These are phyloP conservation scores for Leptoteleia sp. DNA, from an alignment of 1,140 invertebrate species.

Conservation along the genomic window DNA sequence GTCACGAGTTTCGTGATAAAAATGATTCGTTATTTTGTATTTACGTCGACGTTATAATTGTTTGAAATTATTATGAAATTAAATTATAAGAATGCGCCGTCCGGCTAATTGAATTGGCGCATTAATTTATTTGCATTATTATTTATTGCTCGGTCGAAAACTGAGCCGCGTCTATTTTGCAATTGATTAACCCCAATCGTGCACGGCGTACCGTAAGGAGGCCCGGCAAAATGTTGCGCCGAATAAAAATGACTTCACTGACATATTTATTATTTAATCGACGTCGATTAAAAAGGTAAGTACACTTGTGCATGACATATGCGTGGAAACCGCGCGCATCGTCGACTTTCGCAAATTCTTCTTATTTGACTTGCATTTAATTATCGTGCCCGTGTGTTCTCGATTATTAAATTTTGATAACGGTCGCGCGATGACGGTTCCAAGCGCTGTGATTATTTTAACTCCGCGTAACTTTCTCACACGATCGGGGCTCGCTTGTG, in stretches of 20 bases:
- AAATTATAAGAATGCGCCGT: no score
- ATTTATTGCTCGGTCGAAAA: no score
- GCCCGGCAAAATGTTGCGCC: no score
- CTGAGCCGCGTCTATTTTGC: no score
- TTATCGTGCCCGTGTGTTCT: slow-evolving; percentile 35
- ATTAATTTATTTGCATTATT: no score
- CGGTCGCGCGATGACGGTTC: slow-evolving; percentile 17
- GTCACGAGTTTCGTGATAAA: no score
- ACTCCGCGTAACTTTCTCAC: slow-evolving; percentile 43
- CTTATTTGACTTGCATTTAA: slow-evolving; percentile 42
- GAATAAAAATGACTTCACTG: slow-evolving; percentile 5
- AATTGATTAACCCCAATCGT: no score
- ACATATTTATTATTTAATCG: slow-evolving; percentile 53
- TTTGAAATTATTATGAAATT: no score
- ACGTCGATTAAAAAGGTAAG: slow-evolving; percentile 19
- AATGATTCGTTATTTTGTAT: no score
- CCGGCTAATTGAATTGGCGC: no score
- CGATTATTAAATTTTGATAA: slow-evolving; percentile 55
- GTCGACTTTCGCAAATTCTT: slow-evolving; percentile 44
- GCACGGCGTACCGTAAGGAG: no score
- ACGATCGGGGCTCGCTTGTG: slow-evolving; percentile 7
- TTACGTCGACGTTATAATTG: no score
- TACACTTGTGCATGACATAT: slow-evolving; percentile 37
- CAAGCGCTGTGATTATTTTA: slow-evolving; percentile 34
- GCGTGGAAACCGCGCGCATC: slow-evolving; percentile 2